phyloP scores from a whole-genome alignment of 2,797 vertebrate species.

The Hemibagrus guttatus region DNA sequence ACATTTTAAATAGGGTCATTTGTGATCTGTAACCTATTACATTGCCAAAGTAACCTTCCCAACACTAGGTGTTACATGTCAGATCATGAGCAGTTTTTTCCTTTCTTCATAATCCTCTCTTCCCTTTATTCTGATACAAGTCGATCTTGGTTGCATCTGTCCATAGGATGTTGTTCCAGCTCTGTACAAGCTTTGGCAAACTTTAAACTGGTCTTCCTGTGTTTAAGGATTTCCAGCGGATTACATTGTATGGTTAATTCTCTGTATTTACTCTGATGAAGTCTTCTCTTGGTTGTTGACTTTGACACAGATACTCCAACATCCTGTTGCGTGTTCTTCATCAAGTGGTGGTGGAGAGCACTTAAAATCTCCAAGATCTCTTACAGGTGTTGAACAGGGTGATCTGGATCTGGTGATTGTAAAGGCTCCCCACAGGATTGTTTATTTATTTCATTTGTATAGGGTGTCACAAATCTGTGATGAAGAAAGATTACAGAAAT shows the following conservation, averaged over 20 bases:
- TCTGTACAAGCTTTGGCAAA: not conserved
- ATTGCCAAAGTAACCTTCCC: no score
- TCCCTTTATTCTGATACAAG: not conserved
- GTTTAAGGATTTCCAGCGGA: not conserved
- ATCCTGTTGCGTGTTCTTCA: not conserved
- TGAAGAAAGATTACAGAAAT: not conserved
- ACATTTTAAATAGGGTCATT: no score
- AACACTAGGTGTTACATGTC: not conserved
- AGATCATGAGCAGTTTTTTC: not conserved
- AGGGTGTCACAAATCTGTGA: not conserved
- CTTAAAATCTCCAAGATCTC: not conserved
- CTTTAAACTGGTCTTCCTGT: not conserved
- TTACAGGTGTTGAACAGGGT: not conserved
- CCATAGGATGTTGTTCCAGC: not conserved
- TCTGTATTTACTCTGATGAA: not conserved
- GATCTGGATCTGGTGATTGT: not conserved
- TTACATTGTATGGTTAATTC: not conserved
- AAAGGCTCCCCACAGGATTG: not conserved
- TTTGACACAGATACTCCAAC: not conserved
- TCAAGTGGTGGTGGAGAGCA: not conserved
- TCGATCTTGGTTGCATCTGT: not conserved
- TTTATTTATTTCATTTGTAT: not conserved
- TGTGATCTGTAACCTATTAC: no score
- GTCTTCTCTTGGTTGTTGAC: not conserved
- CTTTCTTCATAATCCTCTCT: not conserved